Base-by-base conservation (phyloP, 2,113 vertebrate species). In the Pollimyrus isidori region DNA sequence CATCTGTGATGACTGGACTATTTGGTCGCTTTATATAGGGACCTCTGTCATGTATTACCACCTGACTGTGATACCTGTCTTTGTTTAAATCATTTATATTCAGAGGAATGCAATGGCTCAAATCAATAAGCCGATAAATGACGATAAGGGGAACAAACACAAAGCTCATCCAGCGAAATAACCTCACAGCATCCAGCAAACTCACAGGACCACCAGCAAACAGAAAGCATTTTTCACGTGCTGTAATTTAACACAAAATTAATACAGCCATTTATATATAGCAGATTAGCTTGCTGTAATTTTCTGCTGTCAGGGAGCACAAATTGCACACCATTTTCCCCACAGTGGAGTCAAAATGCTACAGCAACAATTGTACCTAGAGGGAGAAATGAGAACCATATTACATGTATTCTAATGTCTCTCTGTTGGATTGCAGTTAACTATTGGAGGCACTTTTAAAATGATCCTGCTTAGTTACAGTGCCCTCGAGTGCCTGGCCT, bases 211-310 rank as follows among this genome's bases (percentile, higher is more conserved):
- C 50, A 39, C 30, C 26, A 30, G 42, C 13, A 50, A 15, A 86
- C 46, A 86, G 84, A 86, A 87, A 53, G 48, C 49, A 86, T 86
- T 50, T 52, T 86, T 84, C 49, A 53, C 23, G 19, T n/a, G 45
- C 23, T 86, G 49, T 86, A 52, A 46, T 49, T 86, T n/a, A 84
- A n/a, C 82, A 45, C 50, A 48, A 87, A 87, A 53, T 87, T 48
- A 23, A 48, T 46, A 48, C 45, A 84, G 11, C 45, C 39, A 48
- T 48, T 46, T 45, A 48, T 84, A 84, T 45, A 84, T 19, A 84
- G 82, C 45, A 48, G 82, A 45, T 48, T 46, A 84, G 82, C 17
- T 46, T 84, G 19, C 13, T 39, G 35, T 19, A 80, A 80, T 80
- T 35, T 39, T 80, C 73, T 80, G 73, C 73, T 80, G 73, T 80